These are phyloP conservation scores for Xenotilapia leptura DNA, from an alignment of 2,113 vertebrate genomes.

Conservation along the genomic window DNA sequence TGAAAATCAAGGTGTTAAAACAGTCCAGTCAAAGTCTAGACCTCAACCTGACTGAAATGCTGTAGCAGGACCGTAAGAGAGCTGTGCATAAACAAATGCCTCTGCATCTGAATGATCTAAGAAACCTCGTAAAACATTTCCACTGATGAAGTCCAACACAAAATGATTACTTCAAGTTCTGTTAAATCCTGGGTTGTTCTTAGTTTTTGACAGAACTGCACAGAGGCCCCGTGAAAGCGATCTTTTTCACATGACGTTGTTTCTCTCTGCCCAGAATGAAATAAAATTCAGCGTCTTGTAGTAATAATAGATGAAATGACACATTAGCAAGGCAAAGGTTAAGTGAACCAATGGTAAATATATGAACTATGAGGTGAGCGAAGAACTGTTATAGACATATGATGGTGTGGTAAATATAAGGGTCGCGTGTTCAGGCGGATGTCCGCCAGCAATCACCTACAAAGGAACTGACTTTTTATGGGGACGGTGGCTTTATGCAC, in stretches of 20 bases:
- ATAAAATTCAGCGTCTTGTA: not conserved
- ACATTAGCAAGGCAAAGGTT: not conserved
- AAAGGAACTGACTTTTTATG: not conserved
- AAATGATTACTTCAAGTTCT: not conserved
- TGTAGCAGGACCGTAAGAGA: not conserved
- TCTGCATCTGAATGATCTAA: not conserved
- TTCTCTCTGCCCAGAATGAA: not conserved
- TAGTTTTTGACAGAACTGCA: not conserved
- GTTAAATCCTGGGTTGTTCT: not conserved
- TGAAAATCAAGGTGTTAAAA: not conserved
- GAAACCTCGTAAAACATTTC: not conserved
- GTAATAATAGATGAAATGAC: not conserved
- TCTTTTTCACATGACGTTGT: not conserved
- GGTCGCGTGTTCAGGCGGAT: not conserved
- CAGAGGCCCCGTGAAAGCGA: fast-evolving
- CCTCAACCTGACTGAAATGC: not conserved
- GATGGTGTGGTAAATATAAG: not conserved
- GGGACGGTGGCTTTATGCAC: not conserved
- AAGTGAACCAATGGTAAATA: not conserved
- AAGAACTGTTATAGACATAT: not conserved
- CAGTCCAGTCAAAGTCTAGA: not conserved
- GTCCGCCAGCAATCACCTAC: not conserved
- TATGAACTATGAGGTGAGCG: not conserved
- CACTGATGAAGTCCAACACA: not conserved
- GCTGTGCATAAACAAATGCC: not conserved